These are phyloP conservation scores for Peromyscus attwateri DNA, from an alignment of 2,797 vertebrate species.

Conservation along the genomic window DNA sequence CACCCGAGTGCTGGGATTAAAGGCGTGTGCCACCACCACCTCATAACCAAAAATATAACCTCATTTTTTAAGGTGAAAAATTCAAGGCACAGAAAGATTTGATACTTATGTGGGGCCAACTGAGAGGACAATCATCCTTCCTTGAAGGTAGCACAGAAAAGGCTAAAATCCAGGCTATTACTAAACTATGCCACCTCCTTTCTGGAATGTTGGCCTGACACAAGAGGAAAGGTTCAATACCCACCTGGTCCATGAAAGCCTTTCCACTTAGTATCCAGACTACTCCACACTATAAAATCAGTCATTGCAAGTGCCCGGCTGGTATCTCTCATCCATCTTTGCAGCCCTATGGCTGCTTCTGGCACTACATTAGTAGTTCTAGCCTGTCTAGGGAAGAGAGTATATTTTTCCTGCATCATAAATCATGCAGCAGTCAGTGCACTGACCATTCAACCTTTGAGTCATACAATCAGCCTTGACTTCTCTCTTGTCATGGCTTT, in stretches of 20 bases:
- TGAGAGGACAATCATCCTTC: background rate
- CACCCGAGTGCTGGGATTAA: too few relatives aligned
- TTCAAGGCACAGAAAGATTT: background rate
- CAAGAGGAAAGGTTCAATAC: background rate
- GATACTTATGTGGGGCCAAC: background rate
- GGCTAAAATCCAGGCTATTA: background rate
- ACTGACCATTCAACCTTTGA: conserved; percentile 2
- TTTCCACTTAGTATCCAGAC: background rate
- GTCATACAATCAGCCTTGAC: conserved; percentile 20
- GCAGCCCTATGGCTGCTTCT: background rate
- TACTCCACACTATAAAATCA: background rate
- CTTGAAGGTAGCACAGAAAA: background rate
- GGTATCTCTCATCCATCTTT: background rate
- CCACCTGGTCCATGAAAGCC: background rate
- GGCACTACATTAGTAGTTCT: background rate
- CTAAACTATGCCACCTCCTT: background rate
- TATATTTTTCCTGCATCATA: conserved; percentile 16
- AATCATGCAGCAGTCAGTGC: conserved; percentile 46
- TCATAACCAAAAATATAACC: background rate
- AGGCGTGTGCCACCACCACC: too few relatives aligned
- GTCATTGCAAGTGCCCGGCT: rapidly evolving
- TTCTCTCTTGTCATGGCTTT: conserved; percentile 68
- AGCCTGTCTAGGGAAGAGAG: background rate
- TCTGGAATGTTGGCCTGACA: background rate
- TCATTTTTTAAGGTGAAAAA: background rate